Evolutionary conservation across 2,113 vertebrate species (phyloP).

Genomic region (Seriola rivoliana): DNA sequence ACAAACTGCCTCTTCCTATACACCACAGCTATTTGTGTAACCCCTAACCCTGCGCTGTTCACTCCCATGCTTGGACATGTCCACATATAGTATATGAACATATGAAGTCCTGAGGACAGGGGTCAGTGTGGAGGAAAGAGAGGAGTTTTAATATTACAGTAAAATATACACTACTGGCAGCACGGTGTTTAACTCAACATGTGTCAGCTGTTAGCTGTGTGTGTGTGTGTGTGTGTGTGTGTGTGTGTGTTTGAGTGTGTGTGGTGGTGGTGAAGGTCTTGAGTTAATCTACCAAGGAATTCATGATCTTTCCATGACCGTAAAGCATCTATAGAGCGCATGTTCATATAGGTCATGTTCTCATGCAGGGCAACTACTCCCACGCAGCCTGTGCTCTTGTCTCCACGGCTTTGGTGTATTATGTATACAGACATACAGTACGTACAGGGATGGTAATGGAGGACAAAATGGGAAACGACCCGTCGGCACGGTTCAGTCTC

Average conservation of each 20-base stretch:
- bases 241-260: neutral
- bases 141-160: neutral
- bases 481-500: neutral
- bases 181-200: neutral
- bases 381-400: slow-evolving; percentile 13
- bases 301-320: slow-evolving; percentile 21
- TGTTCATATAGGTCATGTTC: neutral
- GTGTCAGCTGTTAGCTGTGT: neutral
- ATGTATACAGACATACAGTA: neutral
- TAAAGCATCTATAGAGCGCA: neutral
- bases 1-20: neutral
- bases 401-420: neutral
- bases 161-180: neutral
- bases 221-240: neutral
- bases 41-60: neutral
- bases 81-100: neutral
- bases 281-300: slow-evolving; percentile 1
- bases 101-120: neutral
- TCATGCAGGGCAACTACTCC: neutral
- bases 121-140: neutral
- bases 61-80: neutral
- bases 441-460: neutral
- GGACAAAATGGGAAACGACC: slow-evolving; percentile 18
- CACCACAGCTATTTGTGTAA: neutral
- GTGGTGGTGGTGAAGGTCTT: neutral